Evolutionary conservation across 2,888 invertebrate genomes (phyloP).

Genomic region (Drosophila neotestacea): DNA sequence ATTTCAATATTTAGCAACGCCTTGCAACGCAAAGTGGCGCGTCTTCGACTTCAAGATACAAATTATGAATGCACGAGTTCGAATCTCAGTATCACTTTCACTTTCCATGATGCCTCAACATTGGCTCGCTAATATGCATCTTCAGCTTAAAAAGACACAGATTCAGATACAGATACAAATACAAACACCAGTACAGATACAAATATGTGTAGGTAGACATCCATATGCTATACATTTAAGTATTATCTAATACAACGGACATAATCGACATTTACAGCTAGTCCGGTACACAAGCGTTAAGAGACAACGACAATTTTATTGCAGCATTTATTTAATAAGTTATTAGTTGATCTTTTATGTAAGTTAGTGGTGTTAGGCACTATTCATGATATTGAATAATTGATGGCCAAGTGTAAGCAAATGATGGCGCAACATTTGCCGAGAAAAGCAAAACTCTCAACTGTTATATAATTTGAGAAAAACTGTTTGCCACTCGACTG

Average conservation of each 20-base stretch:
- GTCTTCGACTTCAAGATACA: constrained; percentile 44
- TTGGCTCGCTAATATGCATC: constrained; percentile 62
- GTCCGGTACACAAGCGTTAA: constrained; percentile 43
- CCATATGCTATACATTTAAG: constrained; percentile 42
- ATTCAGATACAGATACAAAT: constrained; percentile 25
- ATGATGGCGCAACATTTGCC: constrained; percentile 61
- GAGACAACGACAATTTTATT: constrained; percentile 54
- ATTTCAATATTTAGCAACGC: constrained; percentile 58
- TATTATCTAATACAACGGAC: constrained; percentile 71
- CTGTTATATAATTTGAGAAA: constrained; percentile 57
- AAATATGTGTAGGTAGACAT: constrained; percentile 20
- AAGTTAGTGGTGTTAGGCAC: constrained; percentile 56
- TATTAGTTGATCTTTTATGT: constrained; percentile 69
- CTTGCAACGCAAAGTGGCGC: constrained; percentile 39
- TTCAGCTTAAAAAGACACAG: constrained; percentile 28
- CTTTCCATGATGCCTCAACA: constrained; percentile 56
- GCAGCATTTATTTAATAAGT: constrained; percentile 72
- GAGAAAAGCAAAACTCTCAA: constrained; percentile 45
- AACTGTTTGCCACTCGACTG: constrained; percentile 49
- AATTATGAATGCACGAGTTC: constrained; percentile 74
- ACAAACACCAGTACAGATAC: constrained; percentile 20
- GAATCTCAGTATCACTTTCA: constrained; percentile 65
- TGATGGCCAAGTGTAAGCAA: constrained; percentile 65
- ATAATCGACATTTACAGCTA: constrained; percentile 59
- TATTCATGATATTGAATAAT: constrained; percentile 64